Base-by-base conservation (phyloP, 2,113 vertebrate species). In the Crotalus helleri region DNA sequence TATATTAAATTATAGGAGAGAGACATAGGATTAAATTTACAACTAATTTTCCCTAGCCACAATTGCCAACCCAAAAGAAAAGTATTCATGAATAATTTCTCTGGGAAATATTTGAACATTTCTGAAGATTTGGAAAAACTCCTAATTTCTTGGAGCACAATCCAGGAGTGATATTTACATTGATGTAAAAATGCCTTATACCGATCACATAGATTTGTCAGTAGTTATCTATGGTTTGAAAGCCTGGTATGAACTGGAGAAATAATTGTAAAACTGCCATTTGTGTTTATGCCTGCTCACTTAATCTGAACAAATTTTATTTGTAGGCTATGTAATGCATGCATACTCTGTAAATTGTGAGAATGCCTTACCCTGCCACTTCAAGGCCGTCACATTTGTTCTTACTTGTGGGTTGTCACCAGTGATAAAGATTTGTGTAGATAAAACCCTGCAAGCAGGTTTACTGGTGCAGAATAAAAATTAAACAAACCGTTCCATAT, bases 151-250 rank as follows among this genome's bases (percentile, higher is more conserved):
- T 24, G 33, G 85, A 89, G 24, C 59, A 21, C 29, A 93, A 69
- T 29, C 87, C 21, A 39, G 1, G 29, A 51, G 46, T 24, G 13
- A 46, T 92, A 87, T 54, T 81, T 93, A 55, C 54, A 90, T 55
- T 61, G 55, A 33, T 81, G n/a, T 87, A 87, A 55, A 87, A 90
- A 90, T 54, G 29, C n/a, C 61, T 57, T 85, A 93, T 93, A 61
- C 26, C 29, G 0, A 85, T 90, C 26, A 21, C 5, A 57, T 91
- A 85, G 54, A 69, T 88, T 94, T 89, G 26, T 88, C 87, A 93
- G 57, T 15, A 29, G 15, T 69, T 87, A 57, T 33, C 26, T 19
- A 87, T 87, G 64, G 64, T 90, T 89, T 69, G 49, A 87, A 91
- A 92, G 87, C 51, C 58, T 58, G 87, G 44, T 74, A 92, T 91